These are phyloP conservation scores for Peromyscus attwateri DNA, from an alignment of 2,797 vertebrate genomes.

Conservation along the genomic window DNA sequence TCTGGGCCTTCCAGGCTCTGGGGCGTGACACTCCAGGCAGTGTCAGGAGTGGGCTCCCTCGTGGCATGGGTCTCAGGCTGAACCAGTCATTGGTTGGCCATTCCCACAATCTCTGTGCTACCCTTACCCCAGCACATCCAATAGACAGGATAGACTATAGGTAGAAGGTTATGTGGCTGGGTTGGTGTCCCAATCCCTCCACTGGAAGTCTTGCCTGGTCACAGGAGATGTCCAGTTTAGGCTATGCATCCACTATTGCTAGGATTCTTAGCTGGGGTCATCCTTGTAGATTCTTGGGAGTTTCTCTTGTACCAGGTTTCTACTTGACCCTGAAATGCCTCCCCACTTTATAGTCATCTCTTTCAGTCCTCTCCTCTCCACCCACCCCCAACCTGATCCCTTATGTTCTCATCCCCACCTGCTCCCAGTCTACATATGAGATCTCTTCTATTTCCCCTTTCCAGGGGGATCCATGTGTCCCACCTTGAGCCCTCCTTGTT, in stretches of 20 bases:
- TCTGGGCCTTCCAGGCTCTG: background rate
- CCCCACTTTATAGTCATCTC: background rate
- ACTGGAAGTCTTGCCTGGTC: background rate
- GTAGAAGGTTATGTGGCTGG: background rate
- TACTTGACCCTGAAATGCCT: background rate
- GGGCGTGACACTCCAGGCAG: background rate
- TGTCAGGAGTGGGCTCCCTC: background rate
- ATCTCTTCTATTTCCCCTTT: background rate
- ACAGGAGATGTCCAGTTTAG: background rate
- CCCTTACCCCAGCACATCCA: background rate
- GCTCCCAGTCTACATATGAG: background rate
- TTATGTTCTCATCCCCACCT: background rate
- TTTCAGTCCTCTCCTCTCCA: background rate
- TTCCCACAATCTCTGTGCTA: background rate
- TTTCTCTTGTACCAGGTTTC: background rate
- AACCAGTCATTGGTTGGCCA: background rate
- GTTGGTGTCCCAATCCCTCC: background rate
- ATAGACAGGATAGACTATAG: background rate
- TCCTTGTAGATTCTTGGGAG: background rate
- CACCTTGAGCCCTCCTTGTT: background rate
- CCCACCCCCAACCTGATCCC: background rate
- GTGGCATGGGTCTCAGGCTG: background rate
- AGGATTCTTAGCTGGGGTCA: background rate
- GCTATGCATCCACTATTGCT: background rate
- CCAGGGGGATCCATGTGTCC: background rate